Base-by-base conservation (phyloP, 2,113 vertebrate species). In the Galbula dea region DNA sequence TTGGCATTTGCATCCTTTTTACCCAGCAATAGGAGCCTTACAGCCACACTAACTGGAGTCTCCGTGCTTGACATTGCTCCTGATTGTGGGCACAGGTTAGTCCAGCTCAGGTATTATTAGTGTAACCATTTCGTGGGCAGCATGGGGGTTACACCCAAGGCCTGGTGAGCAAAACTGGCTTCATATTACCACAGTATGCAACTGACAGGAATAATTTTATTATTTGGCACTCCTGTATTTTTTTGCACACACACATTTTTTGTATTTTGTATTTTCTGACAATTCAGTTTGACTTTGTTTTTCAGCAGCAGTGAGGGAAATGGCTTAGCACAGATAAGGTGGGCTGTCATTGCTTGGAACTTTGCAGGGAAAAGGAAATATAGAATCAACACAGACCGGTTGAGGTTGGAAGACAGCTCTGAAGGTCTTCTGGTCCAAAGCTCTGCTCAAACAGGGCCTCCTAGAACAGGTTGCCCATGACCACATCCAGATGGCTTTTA, bases 61-160 rank as follows among this genome's bases (percentile, higher is more conserved):
- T 45, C 43, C 2, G 0, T 34, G 57, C 54, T 24, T 72, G 24
- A 32, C 2, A 1, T 3, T 73, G 58, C 30, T 86, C 21, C 23
- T 49, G 7, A n/a, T n/a, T n/a, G n/a, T n/a, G n/a, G n/a, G n/a
- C 0, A 0, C 3, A 3, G 46, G 22, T 52, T 68, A 11, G 23
- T 34, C 49, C 24, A 7, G 32, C 71, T 45, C 17, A 32, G 72
- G 13, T 48, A 6, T 12, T 23, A 4, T 32, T 22, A 32, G 12
- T 0, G 0, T 30, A 55, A 57, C 22, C 17, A 24, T 23, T 34
- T 39, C 32, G 1, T 10, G 22, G 36, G 43, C 26, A 61, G 11
- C 0, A 3, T 73, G n/a, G 55, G 21, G 6, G 5, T 51, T 32
- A 37, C 41, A 36, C 30, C 26, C 24, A 30, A 32, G 9, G 43